Evolutionary conservation across 2,797 vertebrate genomes (phyloP), one percentile per base, ranked within the genome.

Genomic region (Sebastes minor): DNA sequence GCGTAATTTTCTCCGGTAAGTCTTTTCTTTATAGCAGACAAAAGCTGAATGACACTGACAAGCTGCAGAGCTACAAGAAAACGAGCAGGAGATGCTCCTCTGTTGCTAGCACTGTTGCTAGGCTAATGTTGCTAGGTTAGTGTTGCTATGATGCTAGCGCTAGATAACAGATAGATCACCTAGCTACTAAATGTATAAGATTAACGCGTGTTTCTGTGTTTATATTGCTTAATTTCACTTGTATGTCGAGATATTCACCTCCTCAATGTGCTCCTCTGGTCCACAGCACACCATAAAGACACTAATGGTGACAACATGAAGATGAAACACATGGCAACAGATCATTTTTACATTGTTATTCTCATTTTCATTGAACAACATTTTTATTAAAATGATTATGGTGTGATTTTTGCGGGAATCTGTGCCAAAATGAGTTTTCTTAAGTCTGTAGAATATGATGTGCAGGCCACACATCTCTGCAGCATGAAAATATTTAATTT

Each of bases 301-400:
- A 22, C 77, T 46, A 16, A 80, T 88, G 79, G 60, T 80, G 77
- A 62, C 55, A 82, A 52, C 38, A 88, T 90, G 80, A 94, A 92
- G 82, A 88, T 81, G 71, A 90, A 81, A 68, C 35, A 38, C 35
- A 38, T 38, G 35, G 35, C 35, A 38, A 38, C 35, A 38, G 42
- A 46, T 46, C 3, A 18, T 46, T 18, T 46, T 46, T 8, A 46
- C 42, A 46, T 46, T 46, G 0, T 16, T 46, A 46, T 46, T 46
- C 42, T 46, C 14, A 46, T 46, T 46, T 46, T 46, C 42, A 46
- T 46, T 46, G 42, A 46, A 46, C 16, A 46, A 3, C 14, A 46
- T 18, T 46, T 46, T 0, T 46, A 46, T 46, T 46, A 18, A 18
- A 18, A 46, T 46, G 42, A 46, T 46, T 46, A 46, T 46, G 14